Base-by-base conservation (phyloP, 2,888 invertebrate genomes). In the Hydrotaea diabolus region DNA sequence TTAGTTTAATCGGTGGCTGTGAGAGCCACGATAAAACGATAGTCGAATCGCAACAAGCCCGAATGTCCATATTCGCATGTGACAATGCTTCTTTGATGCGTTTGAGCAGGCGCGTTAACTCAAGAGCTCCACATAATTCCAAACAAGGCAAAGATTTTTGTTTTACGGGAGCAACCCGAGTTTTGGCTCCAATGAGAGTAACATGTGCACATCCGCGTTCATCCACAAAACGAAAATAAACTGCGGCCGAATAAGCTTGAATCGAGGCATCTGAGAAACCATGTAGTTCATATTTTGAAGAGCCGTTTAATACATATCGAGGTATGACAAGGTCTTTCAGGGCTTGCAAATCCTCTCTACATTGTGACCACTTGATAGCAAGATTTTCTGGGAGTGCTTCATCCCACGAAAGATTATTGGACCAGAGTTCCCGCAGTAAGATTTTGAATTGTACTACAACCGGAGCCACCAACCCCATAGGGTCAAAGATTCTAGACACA, bases 31-130 rank as follows among this genome's bases (percentile, higher is more conserved):
- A 78, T 26, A 72, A 36, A 9, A 78, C 53, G 11, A 76, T 55
- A 4, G 76, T 80, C 19, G 83, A 77, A 39, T 83, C 73, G 55
- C 77, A 83, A 74, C 74, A 74, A 8, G 77, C 49, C 0, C 43
- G 26, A 11, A 84, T 21, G 3, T 0, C 39, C 0, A 71, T 71
- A 7, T 15, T n/a, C 9, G 55, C 5, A 26, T 80, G 62, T 0
- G 80, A 55, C 17, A 80, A 31, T 0, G 64, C 19, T 5, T 55
- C 17, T 8, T 13, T n/a, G 13, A 83, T 62, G 9, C 23, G 23
- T 49, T 77, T 83, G 11, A 80, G 31, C 0, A 83, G 62, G 8
- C 80, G 69, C 0, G 77, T n/a, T 9, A 83, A 46, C 3, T 64
- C 26, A 0, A 75, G 36, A 15, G 72, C 83, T 11, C 75, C 83